These are phyloP conservation scores for Gavia stellata DNA, from an alignment of 2,113 vertebrate species.

Conservation along the genomic window DNA sequence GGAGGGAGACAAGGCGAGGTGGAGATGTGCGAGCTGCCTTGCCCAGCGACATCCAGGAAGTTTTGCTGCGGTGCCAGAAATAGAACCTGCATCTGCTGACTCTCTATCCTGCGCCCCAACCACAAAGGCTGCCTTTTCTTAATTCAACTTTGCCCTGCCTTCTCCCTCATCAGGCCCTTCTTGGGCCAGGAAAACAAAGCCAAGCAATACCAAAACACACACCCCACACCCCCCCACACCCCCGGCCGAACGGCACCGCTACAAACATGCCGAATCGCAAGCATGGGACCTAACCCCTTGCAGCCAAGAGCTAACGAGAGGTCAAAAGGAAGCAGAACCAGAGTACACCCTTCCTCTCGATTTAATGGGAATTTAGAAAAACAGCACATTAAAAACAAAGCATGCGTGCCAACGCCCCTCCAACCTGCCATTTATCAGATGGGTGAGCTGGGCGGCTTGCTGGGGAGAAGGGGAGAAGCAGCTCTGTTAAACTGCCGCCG, in stretches of 20 bases:
- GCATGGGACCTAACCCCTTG: background rate
- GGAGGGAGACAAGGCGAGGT: background rate
- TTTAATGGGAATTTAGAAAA: background rate
- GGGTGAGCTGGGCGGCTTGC: background rate
- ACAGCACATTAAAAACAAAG: background rate
- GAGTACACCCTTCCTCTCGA: background rate
- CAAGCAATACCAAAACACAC: background rate
- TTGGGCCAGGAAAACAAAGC: background rate
- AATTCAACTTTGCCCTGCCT: background rate
- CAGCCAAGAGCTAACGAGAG: background rate
- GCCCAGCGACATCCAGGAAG: background rate
- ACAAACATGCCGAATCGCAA: background rate
- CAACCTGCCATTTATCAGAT: background rate
- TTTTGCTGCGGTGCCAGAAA: conserved; percentile 36
- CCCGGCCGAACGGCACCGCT: background rate
- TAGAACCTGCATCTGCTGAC: conserved; percentile 30
- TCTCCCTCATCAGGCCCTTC: background rate
- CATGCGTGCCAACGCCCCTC: background rate
- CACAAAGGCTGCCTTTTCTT: background rate
- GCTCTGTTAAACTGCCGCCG: fast-evolving
- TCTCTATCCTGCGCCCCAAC: background rate
- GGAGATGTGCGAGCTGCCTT: background rate
- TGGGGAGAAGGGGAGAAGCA: background rate
- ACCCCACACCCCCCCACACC: too few species aligned
- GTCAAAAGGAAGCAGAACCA: conserved; percentile 10